Evolutionary conservation across 2,888 invertebrate genomes (phyloP), one percentile per base, ranked within the genome.

Genomic region (Himalopsyche tibetana): DNA sequence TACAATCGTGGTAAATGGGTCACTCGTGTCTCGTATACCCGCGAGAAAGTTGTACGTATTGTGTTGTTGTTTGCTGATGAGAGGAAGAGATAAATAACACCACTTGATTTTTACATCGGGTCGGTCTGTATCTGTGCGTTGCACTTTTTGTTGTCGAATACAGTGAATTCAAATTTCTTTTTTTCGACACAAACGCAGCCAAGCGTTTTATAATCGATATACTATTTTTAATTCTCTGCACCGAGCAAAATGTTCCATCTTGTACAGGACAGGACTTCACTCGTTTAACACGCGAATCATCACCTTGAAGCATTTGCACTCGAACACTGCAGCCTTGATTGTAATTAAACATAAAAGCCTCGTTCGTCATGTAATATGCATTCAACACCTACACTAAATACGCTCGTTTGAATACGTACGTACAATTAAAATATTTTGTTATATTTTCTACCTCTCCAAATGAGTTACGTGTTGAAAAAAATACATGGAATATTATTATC

Each of bases 41-140:
- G 19, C 74, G 74, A 74, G 74, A 74, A 74, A 74, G 74, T 74
- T 36, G 74, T 74, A 36, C 38, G 38, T 74, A 36, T 74, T 74
- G 36, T 74, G 74, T 74, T 74, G 28, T 69, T 19, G 69, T 69
- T 74, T 12, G 19, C 38, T 2, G 74, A 74, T 38, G 74, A 38
- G 38, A 74, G 28, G 38, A 74, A 69, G 9, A 74, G 74, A 74
- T 74, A 38, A 36, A 74, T 74, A 38, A 36, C 69, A 28, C 69
- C 28, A 5, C 12, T 36, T 36, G 28, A 4, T 9, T 19, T 19
- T 69, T 9, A 36, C 45, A 28, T 38, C 38, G 74, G 36, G 15
- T 74, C 12, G 74, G 74, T 38, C 36, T 74, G 74, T 74, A 15
- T 74, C 74, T 15, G 36, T 74, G 74, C n/a, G 38, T 36, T 3